phyloP scores from a whole-genome alignment of 2,113 vertebrate species.

The Spea multiplicata region DNA sequence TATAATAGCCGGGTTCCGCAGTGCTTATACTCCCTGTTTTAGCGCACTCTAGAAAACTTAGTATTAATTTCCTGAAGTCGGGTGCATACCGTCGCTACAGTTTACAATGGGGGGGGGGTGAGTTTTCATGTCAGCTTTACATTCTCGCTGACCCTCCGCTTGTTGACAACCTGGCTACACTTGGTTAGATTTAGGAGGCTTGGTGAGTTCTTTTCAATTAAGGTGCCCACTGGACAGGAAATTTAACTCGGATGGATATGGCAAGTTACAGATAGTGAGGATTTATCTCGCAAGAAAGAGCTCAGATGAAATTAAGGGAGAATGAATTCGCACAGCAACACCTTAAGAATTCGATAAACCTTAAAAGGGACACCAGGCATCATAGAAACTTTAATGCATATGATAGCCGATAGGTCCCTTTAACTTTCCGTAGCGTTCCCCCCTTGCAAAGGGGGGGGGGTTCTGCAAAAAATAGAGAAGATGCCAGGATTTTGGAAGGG shows the following conservation, averaged over 20 bases:
- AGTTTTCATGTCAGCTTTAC: conserved; percentile 8
- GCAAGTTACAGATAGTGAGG: background rate
- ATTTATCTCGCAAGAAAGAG: conserved; percentile 8
- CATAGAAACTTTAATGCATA: too few species aligned
- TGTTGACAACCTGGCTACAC: conserved; percentile 17
- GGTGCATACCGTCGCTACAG: too few species aligned
- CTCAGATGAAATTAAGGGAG: conserved; percentile 9
- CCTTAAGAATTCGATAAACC: background rate
- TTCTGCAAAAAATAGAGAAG: background rate
- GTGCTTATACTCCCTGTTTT: too few species aligned
- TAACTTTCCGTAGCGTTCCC: too few species aligned
- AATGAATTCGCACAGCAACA: conserved; percentile 1
- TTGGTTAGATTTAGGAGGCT: conserved; percentile 13
- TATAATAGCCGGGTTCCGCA: too few species aligned
- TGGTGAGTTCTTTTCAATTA: conserved; percentile 14
- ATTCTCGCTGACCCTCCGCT: conserved; percentile 1
- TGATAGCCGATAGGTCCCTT: too few species aligned
- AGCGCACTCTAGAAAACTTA: too few species aligned
- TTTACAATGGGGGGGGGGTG: too few species aligned
- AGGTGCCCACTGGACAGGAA: background rate
- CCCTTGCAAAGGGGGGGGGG: too few species aligned
- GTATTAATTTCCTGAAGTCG: too few species aligned
- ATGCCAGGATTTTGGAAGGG: conserved; percentile 13
- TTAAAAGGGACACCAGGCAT: too few species aligned
- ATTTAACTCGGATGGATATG: background rate